Base-by-base conservation (phyloP, 2,888 invertebrate species). In the Crematogaster levior region DNA sequence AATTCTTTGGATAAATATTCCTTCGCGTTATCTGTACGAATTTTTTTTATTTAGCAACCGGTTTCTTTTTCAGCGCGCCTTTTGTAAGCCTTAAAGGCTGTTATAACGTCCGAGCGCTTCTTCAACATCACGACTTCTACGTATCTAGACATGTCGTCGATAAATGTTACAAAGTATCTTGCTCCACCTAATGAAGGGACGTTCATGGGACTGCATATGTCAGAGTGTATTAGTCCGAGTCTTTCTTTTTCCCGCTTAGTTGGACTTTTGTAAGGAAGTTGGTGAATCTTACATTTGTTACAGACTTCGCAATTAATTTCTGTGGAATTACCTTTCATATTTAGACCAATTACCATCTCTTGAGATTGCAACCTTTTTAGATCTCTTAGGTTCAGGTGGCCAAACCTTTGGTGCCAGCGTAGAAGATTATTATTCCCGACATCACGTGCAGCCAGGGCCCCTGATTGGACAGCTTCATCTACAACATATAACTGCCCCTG, bases 361-460 rank as follows among this genome's bases (percentile, higher is more conserved):
- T 81, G 48, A 12, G 81, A 70, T 27, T 80, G 65, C 46, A 89
- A 46, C n/a, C 72, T 85, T n/a, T 77, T 84, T 51, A 89, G 53
- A 65, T 87, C 88, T 10, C 60, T 15, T 4, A 86, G 10, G 37
- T 89, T 89, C n/a, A 89, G n/a, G 43, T 89, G 88, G 21, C 86
- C 86, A 34, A 61, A 82, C 40, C 88, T 72, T 51, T 85, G 58
- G 56, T 89, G 88, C 89, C 86, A 89, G 51, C 79, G 75, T 10
- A 43, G 53, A 10, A 83, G 40, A 2, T n/a, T 75, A 2, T n/a
- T 24, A 2, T 80, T 30, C 4, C 21, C 27, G 3, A 46, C 43
- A 10, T 80, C 43, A 3, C 10, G 18, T 18, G 18, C 40, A n/a
- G 51, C 12, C 15, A 61, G 40, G 1, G 46, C 66, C 1, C n/a